Percentiles rank a stretch among this genome's conserved stretches.
Conservation (phyloP, 2,797 vertebrate species). For the Tinamus major region DNA sequence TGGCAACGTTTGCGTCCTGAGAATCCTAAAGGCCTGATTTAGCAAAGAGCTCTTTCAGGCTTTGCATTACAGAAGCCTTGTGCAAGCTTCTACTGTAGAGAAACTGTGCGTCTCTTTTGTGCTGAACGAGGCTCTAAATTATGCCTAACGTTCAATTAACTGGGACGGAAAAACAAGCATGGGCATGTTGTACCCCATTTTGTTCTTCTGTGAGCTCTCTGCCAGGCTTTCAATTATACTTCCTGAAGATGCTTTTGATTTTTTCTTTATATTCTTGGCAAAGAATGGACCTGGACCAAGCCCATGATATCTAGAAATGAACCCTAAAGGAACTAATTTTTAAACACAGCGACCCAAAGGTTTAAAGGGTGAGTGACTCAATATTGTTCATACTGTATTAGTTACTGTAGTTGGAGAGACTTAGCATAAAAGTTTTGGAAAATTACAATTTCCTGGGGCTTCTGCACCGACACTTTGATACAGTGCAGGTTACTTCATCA, state of each 20-base stretch:
- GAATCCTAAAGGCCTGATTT: slow-evolving; percentile 25
- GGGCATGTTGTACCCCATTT: not conserved
- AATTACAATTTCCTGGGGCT: slow-evolving; percentile 73
- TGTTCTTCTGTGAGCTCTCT: slow-evolving; percentile 30
- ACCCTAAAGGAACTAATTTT: slow-evolving; percentile 53
- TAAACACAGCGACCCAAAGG: slow-evolving; percentile 1
- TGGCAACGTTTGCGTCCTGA: not conserved
- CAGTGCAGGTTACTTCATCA: slow-evolving; percentile 71
- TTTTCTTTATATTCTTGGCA: slow-evolving; percentile 35
- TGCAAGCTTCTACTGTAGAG: slow-evolving; percentile 8
- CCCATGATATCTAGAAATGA: not conserved
- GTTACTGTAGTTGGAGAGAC: slow-evolving; percentile 54
- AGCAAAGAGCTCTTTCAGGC: slow-evolving; percentile 42
- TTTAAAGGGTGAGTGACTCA: slow-evolving; percentile 53
- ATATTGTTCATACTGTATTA: slow-evolving; percentile 56
- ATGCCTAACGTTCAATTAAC: slow-evolving; percentile 7
- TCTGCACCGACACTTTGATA: slow-evolving; percentile 66
- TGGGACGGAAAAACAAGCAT: slow-evolving; percentile 40
- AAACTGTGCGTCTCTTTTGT: slow-evolving; percentile 20
- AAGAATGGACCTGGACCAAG: not conserved
- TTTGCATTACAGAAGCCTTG: not conserved
- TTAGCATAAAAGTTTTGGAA: slow-evolving; percentile 66
- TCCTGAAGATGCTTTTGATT: slow-evolving; percentile 41
- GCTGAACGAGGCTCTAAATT: slow-evolving; percentile 45
- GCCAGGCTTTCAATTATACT: slow-evolving; percentile 37